These are phyloP conservation scores for Muscina levida DNA, from an alignment of 2,888 invertebrate genomes.

Conservation along the genomic window DNA sequence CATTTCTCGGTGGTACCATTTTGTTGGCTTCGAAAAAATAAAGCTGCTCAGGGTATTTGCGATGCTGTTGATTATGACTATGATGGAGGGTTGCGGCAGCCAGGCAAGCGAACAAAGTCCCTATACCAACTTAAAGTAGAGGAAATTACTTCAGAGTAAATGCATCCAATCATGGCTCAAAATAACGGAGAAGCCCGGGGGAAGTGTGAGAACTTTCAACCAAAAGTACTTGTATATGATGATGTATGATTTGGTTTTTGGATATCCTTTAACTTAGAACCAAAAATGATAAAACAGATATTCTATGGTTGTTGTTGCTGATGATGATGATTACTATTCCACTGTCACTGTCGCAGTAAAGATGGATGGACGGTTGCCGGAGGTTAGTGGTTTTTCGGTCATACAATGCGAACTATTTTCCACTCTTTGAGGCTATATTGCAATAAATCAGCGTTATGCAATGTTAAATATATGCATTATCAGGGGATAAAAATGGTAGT, in stretches of 20 bases:
- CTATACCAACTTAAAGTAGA: slow-evolving; percentile 19
- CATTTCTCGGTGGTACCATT: slow-evolving; percentile 4
- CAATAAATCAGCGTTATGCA: slow-evolving; percentile 34
- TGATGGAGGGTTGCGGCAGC: neutral
- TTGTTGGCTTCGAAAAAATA: slow-evolving; percentile 11
- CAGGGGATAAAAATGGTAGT: no score
- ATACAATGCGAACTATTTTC: no score
- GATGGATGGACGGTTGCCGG: neutral
- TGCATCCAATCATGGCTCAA: slow-evolving; percentile 10
- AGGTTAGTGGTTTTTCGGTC: slow-evolving; percentile 2
- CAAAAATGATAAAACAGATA: slow-evolving; percentile 24
- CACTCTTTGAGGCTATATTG: no score
- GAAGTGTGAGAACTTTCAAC: neutral
- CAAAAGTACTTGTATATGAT: neutral
- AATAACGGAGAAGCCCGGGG: no score
- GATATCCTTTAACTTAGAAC: slow-evolving; percentile 21
- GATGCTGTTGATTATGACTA: neutral
- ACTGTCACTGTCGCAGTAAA: neutral
- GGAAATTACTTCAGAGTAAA: slow-evolving; percentile 43
- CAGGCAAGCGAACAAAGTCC: slow-evolving; percentile 15
- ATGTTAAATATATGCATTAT: slow-evolving; percentile 2
- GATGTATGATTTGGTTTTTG: slow-evolving; percentile 24
- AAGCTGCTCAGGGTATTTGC: slow-evolving; percentile 19
- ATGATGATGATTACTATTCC: slow-evolving; percentile 5
- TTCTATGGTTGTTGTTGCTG: neutral